Percentiles rank a stretch among this genome's conserved stretches.
These are phyloP conservation scores for Tetraneura akinire DNA, from an alignment of 1,140 invertebrate species.

Conservation along the genomic window DNA sequence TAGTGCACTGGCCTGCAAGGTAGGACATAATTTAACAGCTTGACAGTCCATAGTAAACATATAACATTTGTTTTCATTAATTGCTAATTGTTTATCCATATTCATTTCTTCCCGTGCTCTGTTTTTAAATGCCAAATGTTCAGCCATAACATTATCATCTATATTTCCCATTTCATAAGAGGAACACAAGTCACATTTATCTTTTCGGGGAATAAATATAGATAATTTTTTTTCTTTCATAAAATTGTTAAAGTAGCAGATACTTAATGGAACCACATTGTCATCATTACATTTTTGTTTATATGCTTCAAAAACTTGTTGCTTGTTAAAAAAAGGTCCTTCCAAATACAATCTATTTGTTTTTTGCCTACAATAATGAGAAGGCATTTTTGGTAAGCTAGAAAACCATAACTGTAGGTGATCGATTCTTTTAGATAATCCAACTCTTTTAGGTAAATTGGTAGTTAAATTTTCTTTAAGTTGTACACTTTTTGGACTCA, in stretches of 20 bases:
- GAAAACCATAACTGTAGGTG: background rate
- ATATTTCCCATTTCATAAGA: background rate
- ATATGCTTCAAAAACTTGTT: background rate
- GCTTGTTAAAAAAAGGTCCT: background rate
- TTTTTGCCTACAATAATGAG: background rate
- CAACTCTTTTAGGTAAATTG: background rate
- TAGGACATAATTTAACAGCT: background rate
- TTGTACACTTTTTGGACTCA: background rate
- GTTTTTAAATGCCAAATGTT: background rate
- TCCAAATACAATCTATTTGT: background rate
- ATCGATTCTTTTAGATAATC: background rate
- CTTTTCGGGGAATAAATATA: background rate
- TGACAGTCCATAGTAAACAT: background rate
- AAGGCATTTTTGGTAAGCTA: background rate
- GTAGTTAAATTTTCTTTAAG: background rate
- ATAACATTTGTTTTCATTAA: background rate
- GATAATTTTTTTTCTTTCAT: background rate
- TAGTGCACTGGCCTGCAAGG: background rate
- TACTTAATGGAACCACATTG: background rate
- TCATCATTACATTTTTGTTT: background rate
- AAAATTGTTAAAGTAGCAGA: background rate
- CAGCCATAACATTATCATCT: background rate
- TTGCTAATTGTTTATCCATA: background rate
- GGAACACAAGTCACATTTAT: background rate
- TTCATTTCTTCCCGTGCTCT: background rate